These are phyloP conservation scores for Drosophila subsilvestris DNA, from an alignment of 2,888 invertebrate genomes.

Conservation along the genomic window DNA sequence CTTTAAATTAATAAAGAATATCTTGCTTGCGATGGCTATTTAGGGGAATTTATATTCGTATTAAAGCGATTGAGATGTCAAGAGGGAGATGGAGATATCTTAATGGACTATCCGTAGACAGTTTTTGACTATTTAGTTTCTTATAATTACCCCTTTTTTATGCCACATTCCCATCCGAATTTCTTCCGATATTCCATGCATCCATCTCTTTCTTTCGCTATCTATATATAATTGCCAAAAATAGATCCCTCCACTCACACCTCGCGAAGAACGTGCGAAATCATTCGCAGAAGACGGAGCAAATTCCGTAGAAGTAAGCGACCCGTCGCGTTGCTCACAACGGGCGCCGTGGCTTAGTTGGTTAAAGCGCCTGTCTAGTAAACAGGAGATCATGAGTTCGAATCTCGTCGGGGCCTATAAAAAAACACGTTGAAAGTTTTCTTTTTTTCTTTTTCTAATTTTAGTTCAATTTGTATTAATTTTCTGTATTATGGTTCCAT, in stretches of 20 bases:
- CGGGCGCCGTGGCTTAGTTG: slow-evolving; percentile 84
- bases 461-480: not conserved
- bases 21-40: not conserved
- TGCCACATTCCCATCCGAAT: not conserved
- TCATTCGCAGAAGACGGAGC: no score
- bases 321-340: not conserved
- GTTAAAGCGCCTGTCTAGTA: slow-evolving; percentile 87
- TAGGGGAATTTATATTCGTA: no score
- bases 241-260: not conserved
- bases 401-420: slow-evolving; percentile 88
- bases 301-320: not conserved
- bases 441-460: not conserved
- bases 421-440: not conserved
- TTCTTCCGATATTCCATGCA: not conserved
- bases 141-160: not conserved
- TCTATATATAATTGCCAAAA: not conserved
- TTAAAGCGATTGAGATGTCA: no score
- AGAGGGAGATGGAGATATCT: not conserved
- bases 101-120: not conserved
- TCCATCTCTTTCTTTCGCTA: not conserved
- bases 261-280: not conserved
- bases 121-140: not conserved
- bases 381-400: slow-evolving; percentile 91
- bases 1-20: not conserved
- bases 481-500: not conserved